These are phyloP conservation scores for Phymatocera aterrima DNA, from an alignment of 2,888 invertebrate genomes.

Conservation along the genomic window DNA sequence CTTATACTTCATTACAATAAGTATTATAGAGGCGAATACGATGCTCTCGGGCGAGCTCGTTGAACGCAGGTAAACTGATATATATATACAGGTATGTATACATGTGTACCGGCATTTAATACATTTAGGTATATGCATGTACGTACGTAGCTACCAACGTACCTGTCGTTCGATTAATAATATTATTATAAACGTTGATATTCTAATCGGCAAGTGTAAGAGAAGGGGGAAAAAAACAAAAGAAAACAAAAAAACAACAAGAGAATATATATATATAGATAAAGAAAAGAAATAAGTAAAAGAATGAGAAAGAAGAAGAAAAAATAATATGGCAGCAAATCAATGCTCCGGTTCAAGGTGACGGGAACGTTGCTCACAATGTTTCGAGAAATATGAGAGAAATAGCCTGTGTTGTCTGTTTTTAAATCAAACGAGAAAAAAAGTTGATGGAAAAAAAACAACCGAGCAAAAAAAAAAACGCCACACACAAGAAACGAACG, in stretches of 20 bases:
- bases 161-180: constrained; percentile 35
- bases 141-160: not conserved
- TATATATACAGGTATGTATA: not conserved
- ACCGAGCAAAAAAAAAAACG: not conserved
- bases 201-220: not conserved
- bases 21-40: no score
- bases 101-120: not conserved
- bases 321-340: not conserved
- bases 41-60: not conserved
- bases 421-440: not conserved
- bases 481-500: not conserved
- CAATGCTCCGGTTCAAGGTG: constrained; percentile 25
- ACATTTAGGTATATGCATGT: not conserved
- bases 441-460: not conserved
- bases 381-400: constrained; percentile 38
- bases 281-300: no score
- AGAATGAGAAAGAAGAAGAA: not conserved
- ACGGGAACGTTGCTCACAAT: not conserved
- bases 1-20: no score
- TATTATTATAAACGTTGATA: constrained; percentile 17
- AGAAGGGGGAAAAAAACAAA: not conserved
- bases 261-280: not conserved
- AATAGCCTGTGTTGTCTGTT: constrained; percentile 14
- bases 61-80: constrained; percentile 5
- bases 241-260: not conserved